Evolutionary conservation across 2,113 vertebrate species (phyloP).

Genomic region (Syngnathus scovelli): DNA sequence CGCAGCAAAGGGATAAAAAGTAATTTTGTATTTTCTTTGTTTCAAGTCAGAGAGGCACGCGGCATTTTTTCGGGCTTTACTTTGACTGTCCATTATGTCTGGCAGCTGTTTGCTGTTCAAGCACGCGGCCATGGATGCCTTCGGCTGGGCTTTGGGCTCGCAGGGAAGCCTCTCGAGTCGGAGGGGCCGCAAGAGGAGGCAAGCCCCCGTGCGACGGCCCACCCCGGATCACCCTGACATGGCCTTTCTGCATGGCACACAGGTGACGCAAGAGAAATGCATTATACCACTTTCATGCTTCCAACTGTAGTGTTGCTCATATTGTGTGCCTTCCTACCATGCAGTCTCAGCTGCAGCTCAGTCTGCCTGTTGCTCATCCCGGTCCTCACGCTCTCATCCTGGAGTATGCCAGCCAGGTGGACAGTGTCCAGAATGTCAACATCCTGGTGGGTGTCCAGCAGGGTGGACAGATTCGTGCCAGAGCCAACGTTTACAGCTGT

Average conservation of each 20-base stretch:
- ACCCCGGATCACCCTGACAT: constrained; percentile 73
- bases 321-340: not conserved
- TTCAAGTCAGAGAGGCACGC: not conserved
- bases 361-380: constrained; percentile 68
- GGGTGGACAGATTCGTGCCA: constrained; percentile 57
- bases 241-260: constrained; percentile 76
- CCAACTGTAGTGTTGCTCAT: not conserved
- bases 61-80: not conserved
- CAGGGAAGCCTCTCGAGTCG: constrained; percentile 64
- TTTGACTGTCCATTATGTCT: not conserved
- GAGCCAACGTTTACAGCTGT: constrained; percentile 83
- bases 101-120: constrained; percentile 86
- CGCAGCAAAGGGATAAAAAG: constrained; percentile 65
- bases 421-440: constrained; percentile 63
- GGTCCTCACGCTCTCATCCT: constrained; percentile 78
- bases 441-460: constrained; percentile 60
- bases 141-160: constrained; percentile 75
- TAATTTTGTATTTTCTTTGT: constrained; percentile 50
- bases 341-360: constrained; percentile 77
- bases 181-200: constrained; percentile 54
- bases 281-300: not conserved
- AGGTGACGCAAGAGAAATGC: constrained; percentile 68
- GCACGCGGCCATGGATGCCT: constrained; percentile 79
- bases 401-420: constrained; percentile 78
- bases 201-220: constrained; percentile 63